phyloP scores from a whole-genome alignment of 2,797 vertebrate genomes.

The Myotis myotis region DNA sequence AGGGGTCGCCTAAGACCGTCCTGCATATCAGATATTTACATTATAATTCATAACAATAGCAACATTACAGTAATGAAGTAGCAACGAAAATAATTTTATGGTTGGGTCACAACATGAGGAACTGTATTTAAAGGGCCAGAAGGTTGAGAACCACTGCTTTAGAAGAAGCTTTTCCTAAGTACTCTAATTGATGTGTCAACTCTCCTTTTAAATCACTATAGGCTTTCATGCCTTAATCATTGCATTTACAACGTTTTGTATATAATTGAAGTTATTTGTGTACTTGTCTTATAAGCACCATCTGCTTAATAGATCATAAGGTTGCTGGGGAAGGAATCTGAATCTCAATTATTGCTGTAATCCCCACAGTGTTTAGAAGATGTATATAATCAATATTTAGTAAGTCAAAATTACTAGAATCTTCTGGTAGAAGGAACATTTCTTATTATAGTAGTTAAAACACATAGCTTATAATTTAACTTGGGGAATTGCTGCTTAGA shows the following conservation, averaged over 20 bases:
- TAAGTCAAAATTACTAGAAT: slow-evolving; percentile 7
- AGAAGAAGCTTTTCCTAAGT: not conserved
- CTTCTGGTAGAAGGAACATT: not conserved
- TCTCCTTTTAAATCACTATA: not conserved
- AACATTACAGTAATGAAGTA: too few relatives aligned
- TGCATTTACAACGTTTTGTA: slow-evolving; percentile 1
- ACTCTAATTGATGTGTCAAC: not conserved
- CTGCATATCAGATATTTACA: too few relatives aligned
- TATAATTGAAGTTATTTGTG: not conserved
- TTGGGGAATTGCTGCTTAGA: not conserved
- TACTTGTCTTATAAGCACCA: not conserved
- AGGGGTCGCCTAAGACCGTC: too few relatives aligned
- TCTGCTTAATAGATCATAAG: not conserved
- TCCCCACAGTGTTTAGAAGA: not conserved
- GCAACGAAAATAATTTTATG: too few relatives aligned
- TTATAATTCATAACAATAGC: too few relatives aligned
- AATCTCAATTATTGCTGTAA: not conserved
- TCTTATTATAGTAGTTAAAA: slow-evolving; percentile 28
- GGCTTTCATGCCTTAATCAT: not conserved
- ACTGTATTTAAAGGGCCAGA: too few relatives aligned
- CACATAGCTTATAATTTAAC: not conserved
- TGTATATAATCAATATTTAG: not conserved
- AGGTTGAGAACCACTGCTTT: not conserved
- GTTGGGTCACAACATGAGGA: too few relatives aligned
- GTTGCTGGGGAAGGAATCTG: not conserved